Evolutionary conservation across 37 sponge, comb jelly and placozoan species (phyloP).

Genomic region (Lycopodina hypogea): DNA sequence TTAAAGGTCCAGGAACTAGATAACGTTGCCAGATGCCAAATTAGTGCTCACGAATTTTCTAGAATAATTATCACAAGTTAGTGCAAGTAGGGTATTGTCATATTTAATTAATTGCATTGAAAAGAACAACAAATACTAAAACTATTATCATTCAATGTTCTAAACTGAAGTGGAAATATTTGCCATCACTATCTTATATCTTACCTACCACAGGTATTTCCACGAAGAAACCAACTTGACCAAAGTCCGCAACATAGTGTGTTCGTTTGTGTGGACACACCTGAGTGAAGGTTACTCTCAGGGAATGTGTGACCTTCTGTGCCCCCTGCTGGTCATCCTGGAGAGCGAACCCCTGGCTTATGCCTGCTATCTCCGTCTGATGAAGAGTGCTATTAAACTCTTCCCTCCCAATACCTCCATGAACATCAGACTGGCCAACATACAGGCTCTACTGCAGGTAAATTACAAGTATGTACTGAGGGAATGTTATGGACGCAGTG

Average conservation of each 20-base stretch:
- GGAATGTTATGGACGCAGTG: too few relatives aligned
- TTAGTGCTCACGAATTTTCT: too few relatives aligned
- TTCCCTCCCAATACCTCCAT: constrained; percentile 77
- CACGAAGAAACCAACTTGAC: constrained; percentile 34
- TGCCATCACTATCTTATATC: too few relatives aligned
- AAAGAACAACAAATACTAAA: too few relatives aligned
- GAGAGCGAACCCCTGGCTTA: constrained; percentile 69
- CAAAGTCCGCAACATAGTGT: constrained; percentile 68
- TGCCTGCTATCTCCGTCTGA: constrained; percentile 59
- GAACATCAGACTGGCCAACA: constrained; percentile 56
- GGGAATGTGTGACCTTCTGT: constrained; percentile 96
- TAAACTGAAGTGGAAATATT: too few relatives aligned
- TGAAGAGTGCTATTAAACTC: constrained; percentile 49
- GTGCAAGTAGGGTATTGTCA: too few relatives aligned
- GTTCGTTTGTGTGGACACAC: constrained; percentile 82
- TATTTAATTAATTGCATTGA: too few relatives aligned
- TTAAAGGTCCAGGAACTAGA: too few relatives aligned
- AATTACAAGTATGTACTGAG: neutral
- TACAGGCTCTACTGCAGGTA: constrained; percentile 70
- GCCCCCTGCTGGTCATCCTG: constrained; percentile 86
- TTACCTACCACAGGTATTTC: constrained; percentile 46
- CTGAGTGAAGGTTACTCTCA: constrained; percentile 72
- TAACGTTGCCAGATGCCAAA: too few relatives aligned
- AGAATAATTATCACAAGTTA: too few relatives aligned
- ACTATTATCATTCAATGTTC: too few relatives aligned